phyloP scores from a whole-genome alignment of 2,797 vertebrate genomes.

The Labeo calbasu region DNA sequence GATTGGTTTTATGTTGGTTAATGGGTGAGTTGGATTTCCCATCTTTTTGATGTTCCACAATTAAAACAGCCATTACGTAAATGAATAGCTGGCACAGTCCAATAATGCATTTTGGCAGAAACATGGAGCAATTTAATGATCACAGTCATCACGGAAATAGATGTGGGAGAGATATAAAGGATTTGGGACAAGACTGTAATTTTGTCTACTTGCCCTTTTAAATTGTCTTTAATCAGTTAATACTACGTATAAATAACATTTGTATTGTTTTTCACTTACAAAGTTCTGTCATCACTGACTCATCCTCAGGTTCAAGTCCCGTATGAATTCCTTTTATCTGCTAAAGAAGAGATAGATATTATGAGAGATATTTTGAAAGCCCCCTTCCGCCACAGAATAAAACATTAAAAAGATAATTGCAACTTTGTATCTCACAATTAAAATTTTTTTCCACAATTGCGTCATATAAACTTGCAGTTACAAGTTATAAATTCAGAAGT shows the following conservation, averaged over 20 bases:
- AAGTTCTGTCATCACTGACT: background rate
- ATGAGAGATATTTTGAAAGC: background rate
- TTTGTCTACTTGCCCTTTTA: conserved; percentile 9
- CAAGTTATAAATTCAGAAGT: too few species aligned
- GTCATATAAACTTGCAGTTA: too few species aligned
- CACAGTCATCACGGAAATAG: conserved; percentile 24
- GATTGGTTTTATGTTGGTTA: conserved; percentile 10
- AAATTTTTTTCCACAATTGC: too few species aligned
- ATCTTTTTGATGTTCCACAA: conserved; percentile 14
- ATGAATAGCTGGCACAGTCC: conserved; percentile 18
- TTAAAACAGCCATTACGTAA: conserved; percentile 32
- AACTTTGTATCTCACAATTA: too few species aligned
- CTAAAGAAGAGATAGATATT: background rate
- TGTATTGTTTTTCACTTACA: background rate
- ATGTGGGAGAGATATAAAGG: background rate
- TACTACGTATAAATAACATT: background rate
- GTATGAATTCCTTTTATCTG: background rate
- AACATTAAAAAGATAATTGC: too few species aligned
- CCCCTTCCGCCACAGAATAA: too few species aligned
- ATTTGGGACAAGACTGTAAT: conserved; percentile 18
- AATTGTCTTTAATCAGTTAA: background rate
- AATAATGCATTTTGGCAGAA: conserved; percentile 32
- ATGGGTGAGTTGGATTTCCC: background rate
- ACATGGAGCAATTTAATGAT: conserved; percentile 25
- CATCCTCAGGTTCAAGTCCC: background rate